Conservation (phyloP, 2,888 invertebrate genomes). For the Agrenia bidenticulata region DNA sequence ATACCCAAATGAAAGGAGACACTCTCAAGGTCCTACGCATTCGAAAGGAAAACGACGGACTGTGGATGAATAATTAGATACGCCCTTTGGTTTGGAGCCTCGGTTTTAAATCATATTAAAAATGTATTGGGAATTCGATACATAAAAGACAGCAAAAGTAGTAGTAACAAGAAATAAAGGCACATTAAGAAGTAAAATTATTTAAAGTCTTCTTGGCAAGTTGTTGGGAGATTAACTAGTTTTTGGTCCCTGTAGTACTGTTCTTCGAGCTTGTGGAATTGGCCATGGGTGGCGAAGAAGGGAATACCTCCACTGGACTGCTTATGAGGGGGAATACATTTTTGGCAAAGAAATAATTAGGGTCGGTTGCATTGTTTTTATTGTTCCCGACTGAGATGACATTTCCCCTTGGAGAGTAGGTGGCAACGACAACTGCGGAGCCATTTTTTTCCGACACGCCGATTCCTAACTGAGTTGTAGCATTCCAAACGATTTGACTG, state of each 20-base stretch:
- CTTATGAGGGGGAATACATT: conserved; percentile 34
- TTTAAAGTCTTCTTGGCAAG: too few species aligned
- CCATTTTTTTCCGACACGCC: conserved; percentile 29
- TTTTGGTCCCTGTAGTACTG: not conserved
- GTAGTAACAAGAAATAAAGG: too few species aligned
- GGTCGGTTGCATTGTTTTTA: conserved; percentile 20
- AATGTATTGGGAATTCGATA: too few species aligned
- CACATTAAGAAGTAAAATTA: too few species aligned
- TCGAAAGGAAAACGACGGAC: too few species aligned
- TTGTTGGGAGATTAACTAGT: not conserved
- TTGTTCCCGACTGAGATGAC: conserved; percentile 29
- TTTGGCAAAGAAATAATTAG: conserved; percentile 34
- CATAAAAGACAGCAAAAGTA: too few species aligned
- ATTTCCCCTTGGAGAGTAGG: conserved; percentile 38
- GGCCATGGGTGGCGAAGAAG: not conserved
- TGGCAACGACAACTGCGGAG: conserved; percentile 30
- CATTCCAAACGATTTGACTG: conserved; percentile 39
- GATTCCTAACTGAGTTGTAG: conserved; percentile 34
- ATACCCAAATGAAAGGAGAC: too few species aligned
- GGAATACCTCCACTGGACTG: conserved; percentile 7
- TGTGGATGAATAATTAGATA: too few species aligned
- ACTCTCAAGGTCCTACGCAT: too few species aligned
- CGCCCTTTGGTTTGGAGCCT: too few species aligned
- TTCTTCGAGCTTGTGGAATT: not conserved
- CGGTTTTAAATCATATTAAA: too few species aligned